A percentile compares a stretch with the other conserved stretches of the same genome.
Conservation (phyloP, 2,888 invertebrate species). For the Entomobrya multifasciata region DNA sequence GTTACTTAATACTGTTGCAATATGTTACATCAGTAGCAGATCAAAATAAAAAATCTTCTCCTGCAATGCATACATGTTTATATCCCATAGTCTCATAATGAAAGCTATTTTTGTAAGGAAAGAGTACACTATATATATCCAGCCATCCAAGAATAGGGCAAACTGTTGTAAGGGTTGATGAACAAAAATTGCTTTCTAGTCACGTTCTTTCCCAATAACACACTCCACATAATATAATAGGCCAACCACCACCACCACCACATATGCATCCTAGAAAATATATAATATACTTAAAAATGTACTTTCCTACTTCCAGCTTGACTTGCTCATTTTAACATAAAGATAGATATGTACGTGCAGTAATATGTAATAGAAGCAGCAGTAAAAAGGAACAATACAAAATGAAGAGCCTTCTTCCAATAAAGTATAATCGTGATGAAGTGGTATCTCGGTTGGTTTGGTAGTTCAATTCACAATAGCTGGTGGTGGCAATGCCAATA, state of each 20-base stretch:
- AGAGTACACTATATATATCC: too few relatives aligned
- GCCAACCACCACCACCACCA: too few relatives aligned
- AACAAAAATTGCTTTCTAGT: constrained; percentile 55
- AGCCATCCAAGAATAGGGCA: too few relatives aligned
- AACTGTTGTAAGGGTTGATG: constrained; percentile 5
- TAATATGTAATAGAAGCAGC: too few relatives aligned
- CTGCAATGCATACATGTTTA: not conserved
- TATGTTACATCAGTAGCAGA: not conserved
- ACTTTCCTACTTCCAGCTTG: too few relatives aligned
- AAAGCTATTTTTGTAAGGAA: not conserved
- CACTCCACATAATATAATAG: not conserved
- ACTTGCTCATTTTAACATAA: constrained; percentile 4
- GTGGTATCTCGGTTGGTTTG: not conserved
- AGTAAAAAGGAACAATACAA: not conserved
- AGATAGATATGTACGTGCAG: too few relatives aligned
- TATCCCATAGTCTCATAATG: not conserved
- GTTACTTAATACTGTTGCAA: not conserved
- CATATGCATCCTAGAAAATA: too few relatives aligned
- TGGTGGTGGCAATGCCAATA: too few relatives aligned
- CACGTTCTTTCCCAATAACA: constrained; percentile 57
- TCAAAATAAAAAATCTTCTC: not conserved
- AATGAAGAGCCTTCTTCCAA: not conserved
- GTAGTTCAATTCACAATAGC: too few relatives aligned
- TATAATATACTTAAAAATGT: too few relatives aligned
- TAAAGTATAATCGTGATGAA: constrained; percentile 25